These are phyloP conservation scores for Mionectes macconnelli DNA, from an alignment of 2,113 vertebrate genomes.

Conservation along the genomic window DNA sequence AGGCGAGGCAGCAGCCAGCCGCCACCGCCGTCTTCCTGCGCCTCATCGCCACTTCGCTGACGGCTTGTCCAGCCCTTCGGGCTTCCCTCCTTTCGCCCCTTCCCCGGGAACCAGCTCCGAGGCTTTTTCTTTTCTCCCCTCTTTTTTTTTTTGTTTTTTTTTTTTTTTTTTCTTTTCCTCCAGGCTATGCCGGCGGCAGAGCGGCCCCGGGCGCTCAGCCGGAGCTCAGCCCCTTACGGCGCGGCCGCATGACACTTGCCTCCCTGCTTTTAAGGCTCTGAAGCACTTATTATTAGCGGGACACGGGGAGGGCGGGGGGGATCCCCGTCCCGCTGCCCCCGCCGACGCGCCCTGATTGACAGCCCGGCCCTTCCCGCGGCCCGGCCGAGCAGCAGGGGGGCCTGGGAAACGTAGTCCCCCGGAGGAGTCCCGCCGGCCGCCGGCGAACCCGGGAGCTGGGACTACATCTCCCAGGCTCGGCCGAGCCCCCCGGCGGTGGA, in stretches of 20 bases:
- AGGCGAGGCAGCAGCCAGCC: conserved; percentile 81
- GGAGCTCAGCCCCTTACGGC: conserved; percentile 32
- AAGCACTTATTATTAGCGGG: conserved; percentile 61
- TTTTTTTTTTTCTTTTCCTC: not conserved
- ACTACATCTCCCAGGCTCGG: conserved; percentile 53
- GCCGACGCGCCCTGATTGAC: conserved; percentile 71
- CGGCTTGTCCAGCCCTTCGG: conserved; percentile 24
- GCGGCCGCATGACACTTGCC: conserved; percentile 72
- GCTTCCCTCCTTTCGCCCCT: not conserved
- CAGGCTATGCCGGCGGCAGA: not conserved
- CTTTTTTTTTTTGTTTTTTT: no score
- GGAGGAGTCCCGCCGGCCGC: not conserved
- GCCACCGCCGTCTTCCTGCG: conserved; percentile 80
- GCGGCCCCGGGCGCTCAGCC: conserved; percentile 14
- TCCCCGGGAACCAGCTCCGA: not conserved
- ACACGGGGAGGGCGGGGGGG: conserved; percentile 3
- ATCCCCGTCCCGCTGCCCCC: conserved; percentile 1
- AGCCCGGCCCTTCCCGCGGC: conserved; percentile 56
- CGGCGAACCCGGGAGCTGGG: conserved; percentile 6
- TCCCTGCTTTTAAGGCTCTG: conserved; percentile 55
- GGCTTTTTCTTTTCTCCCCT: not conserved
- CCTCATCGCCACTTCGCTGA: conserved; percentile 74
- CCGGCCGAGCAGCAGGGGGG: conserved; percentile 12
- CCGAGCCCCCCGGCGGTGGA: not conserved
- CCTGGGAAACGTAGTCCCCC: conserved; percentile 58